phyloP scores from a whole-genome alignment of 2,888 invertebrate species.

The Sclerodermus sp. region DNA sequence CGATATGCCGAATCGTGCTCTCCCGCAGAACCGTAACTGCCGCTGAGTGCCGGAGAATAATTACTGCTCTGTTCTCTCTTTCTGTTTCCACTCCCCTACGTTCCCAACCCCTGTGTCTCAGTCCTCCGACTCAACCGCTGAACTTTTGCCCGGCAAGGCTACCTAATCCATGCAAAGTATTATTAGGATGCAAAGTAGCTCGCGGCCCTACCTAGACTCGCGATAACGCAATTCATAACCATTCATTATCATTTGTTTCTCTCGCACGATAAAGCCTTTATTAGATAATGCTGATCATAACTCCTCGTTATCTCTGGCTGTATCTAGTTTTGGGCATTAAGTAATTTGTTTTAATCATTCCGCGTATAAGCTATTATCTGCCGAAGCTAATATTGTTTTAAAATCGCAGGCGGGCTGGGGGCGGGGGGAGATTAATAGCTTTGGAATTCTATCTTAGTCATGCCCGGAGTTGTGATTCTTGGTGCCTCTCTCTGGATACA shows the following conservation, averaged over 20 bases:
- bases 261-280: too few species aligned
- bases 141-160: not conserved
- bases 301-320: too few species aligned
- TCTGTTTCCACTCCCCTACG: too few species aligned
- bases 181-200: not conserved
- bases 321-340: too few species aligned
- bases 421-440: constrained; percentile 22
- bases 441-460: too few species aligned
- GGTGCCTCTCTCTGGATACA: not conserved
- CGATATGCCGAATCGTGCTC: constrained; percentile 20
- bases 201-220: not conserved
- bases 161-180: not conserved
- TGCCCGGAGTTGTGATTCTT: too few species aligned
- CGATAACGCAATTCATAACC: not conserved
- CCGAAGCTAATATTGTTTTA: too few species aligned
- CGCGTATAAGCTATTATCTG: too few species aligned
- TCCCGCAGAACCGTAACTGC: not conserved
- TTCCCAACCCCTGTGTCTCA: too few species aligned
- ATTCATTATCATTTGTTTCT: not conserved
- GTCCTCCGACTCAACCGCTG: too few species aligned
- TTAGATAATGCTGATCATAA: too few species aligned
- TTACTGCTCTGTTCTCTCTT: not conserved
- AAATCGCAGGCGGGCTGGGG: not conserved
- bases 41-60: not conserved
- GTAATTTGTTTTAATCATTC: too few species aligned